Percentiles rank a stretch among this genome's conserved stretches.
Evolutionary conservation across 2,797 vertebrate species (phyloP).

Genomic region (Urocyon cinereoargenteus): DNA sequence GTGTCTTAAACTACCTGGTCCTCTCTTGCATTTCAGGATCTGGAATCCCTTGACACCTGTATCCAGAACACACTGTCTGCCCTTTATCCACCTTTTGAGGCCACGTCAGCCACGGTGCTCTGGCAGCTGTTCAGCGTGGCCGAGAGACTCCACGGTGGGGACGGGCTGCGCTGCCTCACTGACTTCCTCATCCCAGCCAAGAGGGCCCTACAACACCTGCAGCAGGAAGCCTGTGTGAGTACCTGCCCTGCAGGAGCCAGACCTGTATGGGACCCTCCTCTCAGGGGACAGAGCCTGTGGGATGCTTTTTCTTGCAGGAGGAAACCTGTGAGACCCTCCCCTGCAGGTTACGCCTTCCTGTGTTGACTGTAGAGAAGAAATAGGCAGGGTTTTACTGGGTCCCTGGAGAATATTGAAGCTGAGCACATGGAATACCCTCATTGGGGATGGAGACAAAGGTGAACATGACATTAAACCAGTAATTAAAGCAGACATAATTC

Average conservation of each 20-base stretch:
- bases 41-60: constrained; percentile 91
- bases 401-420: constrained; percentile 43
- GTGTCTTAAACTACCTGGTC: background rate
- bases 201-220: constrained; percentile 90
- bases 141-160: constrained; percentile 91
- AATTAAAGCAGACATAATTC: background rate
- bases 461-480: background rate
- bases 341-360: constrained; percentile 64
- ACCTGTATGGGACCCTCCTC: background rate
- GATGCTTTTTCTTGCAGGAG: background rate
- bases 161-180: constrained; percentile 92
- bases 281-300: too few relatives aligned
- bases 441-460: background rate
- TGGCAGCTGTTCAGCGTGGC: constrained; percentile 94
- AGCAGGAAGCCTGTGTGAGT: constrained; percentile 92
- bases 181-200: constrained; percentile 93
- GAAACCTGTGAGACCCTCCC: background rate
- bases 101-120: constrained; percentile 91
- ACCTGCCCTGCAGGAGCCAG: background rate
- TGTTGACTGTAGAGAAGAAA: constrained; percentile 70
- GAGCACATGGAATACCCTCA: background rate
- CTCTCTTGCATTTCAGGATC: constrained; percentile 86
- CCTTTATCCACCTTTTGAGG: constrained; percentile 91
- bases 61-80: constrained; percentile 91
- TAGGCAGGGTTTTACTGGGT: constrained; percentile 78